Base-by-base conservation (phyloP, 1,140 invertebrate genomes). In the Rhagoletis pomonella region DNA sequence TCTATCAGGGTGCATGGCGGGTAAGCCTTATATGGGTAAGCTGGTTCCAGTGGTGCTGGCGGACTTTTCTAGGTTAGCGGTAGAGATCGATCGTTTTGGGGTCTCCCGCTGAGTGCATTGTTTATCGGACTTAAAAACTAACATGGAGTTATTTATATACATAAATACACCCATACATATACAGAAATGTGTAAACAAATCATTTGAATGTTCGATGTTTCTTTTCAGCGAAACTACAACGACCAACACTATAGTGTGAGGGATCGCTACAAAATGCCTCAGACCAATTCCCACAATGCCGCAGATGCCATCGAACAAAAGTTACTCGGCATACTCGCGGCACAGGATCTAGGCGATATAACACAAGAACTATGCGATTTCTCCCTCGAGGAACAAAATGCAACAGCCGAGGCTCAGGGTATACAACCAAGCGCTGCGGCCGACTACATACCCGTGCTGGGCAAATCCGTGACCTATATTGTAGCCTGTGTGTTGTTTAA, bases 401-500 rank as follows among this genome's bases (percentile, higher is more conserved):
- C 96, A 90, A 96, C 96, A 59, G 94, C 96, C 94, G 97, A 96
- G 93, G 95, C 96, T 55, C 97, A 97, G 94, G 97, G 97, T 81
- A 95, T 97, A 69, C 96, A 96, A 87, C 96, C 97, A 87, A 95
- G 95, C 47, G 95, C 96, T 3, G 95, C 96, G 67, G 95, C 96
- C 2, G 96, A 96, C 91, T 98, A 96, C 92, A 95, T 96, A 91
- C 97, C 97, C 14, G 94, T 97, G 84, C 94, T 97, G 69, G 97
- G 97, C 89, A 96, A 96, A 89, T 97, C 96, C 86, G 96, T 99
- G 50, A 97, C 97, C 59, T 99, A 99, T 90, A 98, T 99, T 90
- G 98, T 99, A 3, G 96, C 97, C 87, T 97, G 97, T 89, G 96
- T 99, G 44, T 93, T 99, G 64, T 94, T 99, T 89, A 99, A 99